Evolutionary conservation across 1,140 invertebrate species (phyloP).

Genomic region (Leptinotarsa lineolata): DNA sequence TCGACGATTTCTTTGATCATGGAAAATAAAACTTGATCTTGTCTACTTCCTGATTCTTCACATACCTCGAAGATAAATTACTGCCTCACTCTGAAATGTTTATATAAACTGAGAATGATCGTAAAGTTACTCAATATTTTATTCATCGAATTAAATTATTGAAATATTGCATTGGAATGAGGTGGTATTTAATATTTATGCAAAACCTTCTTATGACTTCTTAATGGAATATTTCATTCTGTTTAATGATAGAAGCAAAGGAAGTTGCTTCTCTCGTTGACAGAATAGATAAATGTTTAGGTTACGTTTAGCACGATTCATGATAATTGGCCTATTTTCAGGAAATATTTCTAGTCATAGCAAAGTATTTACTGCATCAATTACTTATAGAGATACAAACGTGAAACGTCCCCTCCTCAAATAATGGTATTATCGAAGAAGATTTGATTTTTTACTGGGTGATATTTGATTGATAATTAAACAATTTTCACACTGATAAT

Average conservation of each 20-base stretch:
- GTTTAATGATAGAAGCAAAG: background rate
- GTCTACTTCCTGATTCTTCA: background rate
- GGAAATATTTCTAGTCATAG: background rate
- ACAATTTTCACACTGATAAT: too few relatives aligned
- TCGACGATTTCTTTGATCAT: too few relatives aligned
- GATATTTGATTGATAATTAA: too few relatives aligned
- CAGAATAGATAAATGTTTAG: background rate
- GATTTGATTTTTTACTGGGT: too few relatives aligned
- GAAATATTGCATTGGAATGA: background rate
- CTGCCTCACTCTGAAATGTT: background rate
- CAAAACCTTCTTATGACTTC: background rate
- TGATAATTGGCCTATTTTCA: background rate
- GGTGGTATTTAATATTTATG: background rate
- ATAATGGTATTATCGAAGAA: too few relatives aligned
- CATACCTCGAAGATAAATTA: background rate
- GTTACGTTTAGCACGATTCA: background rate
- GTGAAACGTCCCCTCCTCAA: too few relatives aligned
- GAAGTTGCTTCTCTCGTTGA: conserved; percentile 1
- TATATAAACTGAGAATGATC: background rate
- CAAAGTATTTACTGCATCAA: too few relatives aligned
- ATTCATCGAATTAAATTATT: background rate
- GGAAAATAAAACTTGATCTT: background rate
- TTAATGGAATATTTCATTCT: background rate
- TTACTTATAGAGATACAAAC: too few relatives aligned
- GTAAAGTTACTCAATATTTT: background rate